These are phyloP conservation scores for Chaetops frenatus DNA, from an alignment of 2,113 vertebrate species.

Conservation along the genomic window DNA sequence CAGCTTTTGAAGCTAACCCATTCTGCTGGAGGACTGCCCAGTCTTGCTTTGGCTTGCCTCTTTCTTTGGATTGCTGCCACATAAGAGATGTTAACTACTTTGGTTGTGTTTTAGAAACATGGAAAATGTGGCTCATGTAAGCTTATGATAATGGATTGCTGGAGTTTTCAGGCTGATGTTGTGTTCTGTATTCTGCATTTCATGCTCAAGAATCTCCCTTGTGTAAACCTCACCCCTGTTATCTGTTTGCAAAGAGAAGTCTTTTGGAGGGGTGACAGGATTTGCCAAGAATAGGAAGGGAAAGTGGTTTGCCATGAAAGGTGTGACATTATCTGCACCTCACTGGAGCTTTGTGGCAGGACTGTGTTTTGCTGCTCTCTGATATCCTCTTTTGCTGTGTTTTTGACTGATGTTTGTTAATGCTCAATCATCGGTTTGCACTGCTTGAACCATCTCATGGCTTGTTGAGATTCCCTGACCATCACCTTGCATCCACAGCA, in stretches of 20 bases:
- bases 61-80: slow-evolving; percentile 54
- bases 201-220: neutral
- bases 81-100: slow-evolving; percentile 31
- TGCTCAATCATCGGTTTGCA: neutral
- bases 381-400: neutral
- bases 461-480: neutral
- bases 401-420: neutral
- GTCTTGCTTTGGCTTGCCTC: slow-evolving; percentile 53
- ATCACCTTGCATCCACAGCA: neutral
- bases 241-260: neutral
- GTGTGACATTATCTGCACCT: neutral
- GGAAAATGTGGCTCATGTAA: slow-evolving; percentile 63
- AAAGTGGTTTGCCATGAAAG: neutral
- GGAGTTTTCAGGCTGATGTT: neutral
- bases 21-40: slow-evolving; percentile 60
- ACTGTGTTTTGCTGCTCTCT: neutral
- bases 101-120: slow-evolving; percentile 44
- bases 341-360: neutral
- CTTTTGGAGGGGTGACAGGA: neutral
- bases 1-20: slow-evolving; percentile 26
- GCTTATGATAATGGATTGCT: slow-evolving; percentile 21
- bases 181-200: neutral
- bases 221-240: neutral
- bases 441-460: neutral
- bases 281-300: neutral